Percentiles rank a stretch among this genome's conserved stretches.
Conservation (phyloP, 2,888 invertebrate genomes). For the Gordius sp. region DNA sequence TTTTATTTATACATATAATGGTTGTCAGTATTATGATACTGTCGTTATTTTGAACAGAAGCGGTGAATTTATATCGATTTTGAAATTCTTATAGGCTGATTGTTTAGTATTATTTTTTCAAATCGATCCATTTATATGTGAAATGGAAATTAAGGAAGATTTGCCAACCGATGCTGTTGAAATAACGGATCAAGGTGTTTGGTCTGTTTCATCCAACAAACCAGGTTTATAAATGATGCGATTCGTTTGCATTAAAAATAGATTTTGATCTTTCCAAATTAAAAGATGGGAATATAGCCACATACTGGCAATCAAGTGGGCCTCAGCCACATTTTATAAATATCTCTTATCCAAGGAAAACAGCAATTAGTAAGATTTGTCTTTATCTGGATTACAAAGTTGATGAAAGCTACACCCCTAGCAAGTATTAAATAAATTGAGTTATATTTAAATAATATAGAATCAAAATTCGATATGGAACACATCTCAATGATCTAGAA, state of each 20-base stretch:
- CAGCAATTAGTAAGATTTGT: constrained; percentile 71
- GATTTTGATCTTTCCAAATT: constrained; percentile 92
- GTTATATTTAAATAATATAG: constrained; percentile 28
- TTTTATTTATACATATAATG: too few species aligned
- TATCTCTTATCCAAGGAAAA: constrained; percentile 52
- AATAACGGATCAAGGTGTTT: not conserved
- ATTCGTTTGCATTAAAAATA: constrained; percentile 25
- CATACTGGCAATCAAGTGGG: constrained; percentile 98
- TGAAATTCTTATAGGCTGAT: too few species aligned
- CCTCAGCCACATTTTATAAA: constrained; percentile 88
- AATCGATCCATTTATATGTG: too few species aligned
- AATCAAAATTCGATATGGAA: constrained; percentile 68
- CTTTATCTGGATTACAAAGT: constrained; percentile 89
- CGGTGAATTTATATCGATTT: too few species aligned
- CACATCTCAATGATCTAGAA: constrained; percentile 78
- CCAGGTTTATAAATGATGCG: not conserved
- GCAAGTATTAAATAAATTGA: constrained; percentile 32
- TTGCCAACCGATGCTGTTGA: not conserved
- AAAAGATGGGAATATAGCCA: constrained; percentile 73
- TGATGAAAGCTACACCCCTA: constrained; percentile 95
- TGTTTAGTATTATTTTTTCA: too few species aligned
- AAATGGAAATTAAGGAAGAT: too few species aligned
- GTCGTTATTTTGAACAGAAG: too few species aligned
- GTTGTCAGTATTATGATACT: too few species aligned
- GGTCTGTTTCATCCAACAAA: not conserved